phyloP scores from a whole-genome alignment of 1,140 invertebrate species.

The Stegodyphus dumicola region DNA sequence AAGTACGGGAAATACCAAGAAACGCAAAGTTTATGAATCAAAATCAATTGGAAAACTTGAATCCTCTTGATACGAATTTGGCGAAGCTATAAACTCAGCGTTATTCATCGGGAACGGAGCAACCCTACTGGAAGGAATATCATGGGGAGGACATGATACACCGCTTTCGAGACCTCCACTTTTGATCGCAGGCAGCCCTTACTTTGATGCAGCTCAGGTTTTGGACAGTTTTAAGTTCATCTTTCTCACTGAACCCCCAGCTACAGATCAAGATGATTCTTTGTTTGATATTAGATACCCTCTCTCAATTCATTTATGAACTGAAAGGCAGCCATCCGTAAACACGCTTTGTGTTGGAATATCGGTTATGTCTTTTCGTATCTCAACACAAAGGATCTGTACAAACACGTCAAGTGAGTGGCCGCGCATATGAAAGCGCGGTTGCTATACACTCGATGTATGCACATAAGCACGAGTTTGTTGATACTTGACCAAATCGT shows the following conservation, averaged over 20 bases:
- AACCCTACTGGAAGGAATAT: too few species aligned
- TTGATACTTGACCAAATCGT: not conserved
- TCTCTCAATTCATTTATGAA: constrained; percentile 52
- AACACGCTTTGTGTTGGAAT: constrained; percentile 52
- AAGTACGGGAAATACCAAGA: too few species aligned
- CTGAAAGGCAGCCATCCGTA: constrained; percentile 29
- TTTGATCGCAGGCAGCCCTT: constrained; percentile 26
- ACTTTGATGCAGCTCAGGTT: constrained; percentile 12
- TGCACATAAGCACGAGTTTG: not conserved
- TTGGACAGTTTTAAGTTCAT: constrained; percentile 27
- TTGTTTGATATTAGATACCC: constrained; percentile 37
- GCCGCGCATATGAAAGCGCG: not conserved
- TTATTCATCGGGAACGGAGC: too few species aligned
- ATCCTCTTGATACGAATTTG: too few species aligned
- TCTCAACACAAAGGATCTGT: constrained; percentile 22
- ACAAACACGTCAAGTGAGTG: constrained; percentile 20
- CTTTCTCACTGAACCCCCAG: not conserved
- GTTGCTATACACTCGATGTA: not conserved
- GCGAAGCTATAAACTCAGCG: too few species aligned
- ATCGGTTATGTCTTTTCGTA: constrained; percentile 38
- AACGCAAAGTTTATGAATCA: too few species aligned
- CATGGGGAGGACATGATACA: too few species aligned
- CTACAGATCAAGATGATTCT: constrained; percentile 47
- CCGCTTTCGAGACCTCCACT: not conserved
- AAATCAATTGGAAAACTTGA: too few species aligned